Base-by-base conservation (phyloP, 2,888 invertebrate species). In the Dichetophora obliterata region DNA sequence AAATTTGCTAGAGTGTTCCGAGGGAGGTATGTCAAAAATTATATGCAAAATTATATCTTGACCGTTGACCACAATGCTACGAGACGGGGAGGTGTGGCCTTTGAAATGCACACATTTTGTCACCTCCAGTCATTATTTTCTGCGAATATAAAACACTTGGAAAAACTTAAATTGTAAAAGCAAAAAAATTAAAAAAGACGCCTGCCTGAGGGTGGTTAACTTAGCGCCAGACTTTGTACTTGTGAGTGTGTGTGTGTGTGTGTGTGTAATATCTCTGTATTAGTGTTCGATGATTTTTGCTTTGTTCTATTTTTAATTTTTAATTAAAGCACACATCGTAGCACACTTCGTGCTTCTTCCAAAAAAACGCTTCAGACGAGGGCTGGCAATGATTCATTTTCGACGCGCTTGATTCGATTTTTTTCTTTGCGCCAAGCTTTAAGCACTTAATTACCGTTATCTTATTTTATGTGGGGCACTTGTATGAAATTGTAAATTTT, bases 161-260 rank as follows among this genome's bases (percentile, higher is more conserved):
- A 43, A 43, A 11, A 11, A 11, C 2, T 43, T 43, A 43, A 43
- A 11, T 11, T 3, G 16, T 5, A 19, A 19, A 24, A 19, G 16
- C 57, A 34, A 19, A n/a, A 71, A 54, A n/a, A 52, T 22, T 6
- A 19, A 54, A 31, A 11, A 22, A 63, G 63, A 54, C 66, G 34
- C 11, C 43, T 11, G 43, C 11, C 43, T 43, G 43, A 43, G 43
- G 43, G 43, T 43, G 43, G 14, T 43, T 43, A 37, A 37, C 8
- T 37, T 37, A 37, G 37, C 8, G 8, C 43, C 43, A 43, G 43
- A 43, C 43, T 43, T 43, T 43, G 1, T 11, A 54, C 75, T 69
- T 68, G 68, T 69, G 48, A 24, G 59, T 61, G 61, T 69, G 31
- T 75, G 34, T 57, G 31, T n/a, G 22, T 31, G 4, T 50, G 50